Evolutionary conservation across 2,113 vertebrate genomes (phyloP).

Genomic region (Elaphurus davidianus): DNA sequence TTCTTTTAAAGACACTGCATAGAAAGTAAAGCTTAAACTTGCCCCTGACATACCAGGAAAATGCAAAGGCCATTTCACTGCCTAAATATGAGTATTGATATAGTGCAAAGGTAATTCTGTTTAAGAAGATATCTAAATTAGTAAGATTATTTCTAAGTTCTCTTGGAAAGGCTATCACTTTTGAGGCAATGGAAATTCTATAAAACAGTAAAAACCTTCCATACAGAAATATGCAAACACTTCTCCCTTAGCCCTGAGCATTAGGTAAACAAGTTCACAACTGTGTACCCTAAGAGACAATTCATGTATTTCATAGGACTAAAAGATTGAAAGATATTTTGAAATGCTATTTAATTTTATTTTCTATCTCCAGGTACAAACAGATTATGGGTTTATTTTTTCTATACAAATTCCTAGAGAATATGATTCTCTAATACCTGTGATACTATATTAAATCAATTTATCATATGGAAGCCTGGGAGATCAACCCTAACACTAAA

Average conservation of each 20-base stretch:
- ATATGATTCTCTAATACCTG: not conserved
- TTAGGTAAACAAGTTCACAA: not conserved
- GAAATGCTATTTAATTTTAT: not conserved
- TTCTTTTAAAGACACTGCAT: slow-evolving; percentile 35
- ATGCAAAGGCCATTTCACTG: not conserved
- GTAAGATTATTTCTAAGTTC: slow-evolving; percentile 4
- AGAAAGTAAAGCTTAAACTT: slow-evolving; percentile 15
- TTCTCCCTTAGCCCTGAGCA: not conserved
- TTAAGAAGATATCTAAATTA: not conserved
- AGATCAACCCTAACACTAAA: not conserved
- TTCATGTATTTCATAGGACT: not conserved
- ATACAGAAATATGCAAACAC: not conserved
- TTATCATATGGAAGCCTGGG: not conserved
- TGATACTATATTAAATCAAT: not conserved
- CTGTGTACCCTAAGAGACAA: not conserved
- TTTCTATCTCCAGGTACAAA: not conserved
- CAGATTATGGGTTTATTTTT: not conserved
- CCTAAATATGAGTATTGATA: not conserved
- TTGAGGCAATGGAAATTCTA: not conserved
- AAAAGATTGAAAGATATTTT: not conserved
- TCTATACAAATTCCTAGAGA: not conserved
- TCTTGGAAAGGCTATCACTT: not conserved
- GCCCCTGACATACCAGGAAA: not conserved
- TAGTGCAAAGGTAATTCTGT: not conserved
- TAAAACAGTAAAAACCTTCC: not conserved